Base-by-base conservation (phyloP, 2,888 invertebrate species). In the Drosophila nr. medialis region DNA sequence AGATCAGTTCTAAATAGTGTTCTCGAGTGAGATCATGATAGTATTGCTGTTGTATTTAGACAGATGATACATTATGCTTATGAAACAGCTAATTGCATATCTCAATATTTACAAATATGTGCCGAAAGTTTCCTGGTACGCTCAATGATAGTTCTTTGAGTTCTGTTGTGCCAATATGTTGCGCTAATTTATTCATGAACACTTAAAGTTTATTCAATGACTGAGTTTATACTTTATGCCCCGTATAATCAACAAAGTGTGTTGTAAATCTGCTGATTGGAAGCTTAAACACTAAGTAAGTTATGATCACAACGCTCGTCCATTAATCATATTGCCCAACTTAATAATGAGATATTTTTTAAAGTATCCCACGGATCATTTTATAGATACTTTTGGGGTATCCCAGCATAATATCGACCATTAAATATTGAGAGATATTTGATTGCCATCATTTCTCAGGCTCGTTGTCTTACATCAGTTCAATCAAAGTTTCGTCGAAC, bases 21-120 rank as follows among this genome's bases (percentile, higher is more conserved):
- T 38, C 3, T 1, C 18, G 1, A 55, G 30, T 75, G 65, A 77
- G 58, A 49, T 75, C 72, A 74, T 49, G 29, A 24, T 29, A 13
- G 4, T 21, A 21, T 13, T 13, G 42, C 42, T 13, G 21, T 6
- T 24, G 11, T 18, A 38, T 38, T 30, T 27, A 11, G 34, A 40
- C 32, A 40, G 32, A 24, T 24, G 2, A 24, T 24, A 24, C 24
- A 24, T 24, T 24, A 36, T 50, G 50, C 50, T 24, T 27, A 13
- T 38, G 38, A 54, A 40, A 32, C 29, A 42, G 62, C 32, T 58
- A 58, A 75, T 58, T 45, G 56, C 51, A 58, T 32, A 30, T 56
- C 18, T 18, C 49, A 66, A 55, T 38, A 32, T 48, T 34, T 34
- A 32, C 36, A 7, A 4, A 30, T 15, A 42, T 18, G 15, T 24